Conservation (phyloP, 1,140 invertebrate genomes). For the Ooceraea biroi region DNA sequence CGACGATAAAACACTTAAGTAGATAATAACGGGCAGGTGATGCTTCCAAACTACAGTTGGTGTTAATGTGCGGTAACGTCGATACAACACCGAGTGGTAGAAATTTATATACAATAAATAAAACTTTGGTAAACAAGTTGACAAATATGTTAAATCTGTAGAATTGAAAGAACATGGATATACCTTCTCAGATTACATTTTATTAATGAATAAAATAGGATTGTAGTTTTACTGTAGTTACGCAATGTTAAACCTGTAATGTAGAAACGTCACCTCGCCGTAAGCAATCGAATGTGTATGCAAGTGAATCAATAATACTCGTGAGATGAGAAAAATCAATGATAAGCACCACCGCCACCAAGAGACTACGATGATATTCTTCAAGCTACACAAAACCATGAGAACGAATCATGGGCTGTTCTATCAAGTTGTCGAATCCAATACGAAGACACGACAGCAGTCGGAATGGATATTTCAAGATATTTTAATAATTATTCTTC, state of each 20-base stretch:
- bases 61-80: neutral
- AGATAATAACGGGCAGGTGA: slow-evolving; percentile 7
- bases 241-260: too few relatives aligned
- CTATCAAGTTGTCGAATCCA: slow-evolving; percentile 29
- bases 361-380: slow-evolving; percentile 45
- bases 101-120: neutral
- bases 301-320: slow-evolving; percentile 9
- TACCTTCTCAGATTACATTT: neutral
- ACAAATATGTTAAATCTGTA: neutral
- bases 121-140: neutral
- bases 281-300: neutral
- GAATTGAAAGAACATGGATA: neutral
- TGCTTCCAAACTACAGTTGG: slow-evolving; percentile 15
- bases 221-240: neutral
- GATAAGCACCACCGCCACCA: slow-evolving; percentile 61
- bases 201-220: neutral
- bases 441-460: neutral
- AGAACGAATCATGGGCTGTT: slow-evolving; percentile 24
- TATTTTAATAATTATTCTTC: neutral
- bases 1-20: slow-evolving; percentile 69
- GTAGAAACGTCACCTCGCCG: slow-evolving; percentile 11
- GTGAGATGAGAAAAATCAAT: slow-evolving; percentile 12
- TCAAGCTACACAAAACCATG: slow-evolving; percentile 61
- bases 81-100: neutral
- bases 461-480: neutral